Conservation (phyloP, 2,797 vertebrate species). For the Pseudochirops cupreus region DNA sequence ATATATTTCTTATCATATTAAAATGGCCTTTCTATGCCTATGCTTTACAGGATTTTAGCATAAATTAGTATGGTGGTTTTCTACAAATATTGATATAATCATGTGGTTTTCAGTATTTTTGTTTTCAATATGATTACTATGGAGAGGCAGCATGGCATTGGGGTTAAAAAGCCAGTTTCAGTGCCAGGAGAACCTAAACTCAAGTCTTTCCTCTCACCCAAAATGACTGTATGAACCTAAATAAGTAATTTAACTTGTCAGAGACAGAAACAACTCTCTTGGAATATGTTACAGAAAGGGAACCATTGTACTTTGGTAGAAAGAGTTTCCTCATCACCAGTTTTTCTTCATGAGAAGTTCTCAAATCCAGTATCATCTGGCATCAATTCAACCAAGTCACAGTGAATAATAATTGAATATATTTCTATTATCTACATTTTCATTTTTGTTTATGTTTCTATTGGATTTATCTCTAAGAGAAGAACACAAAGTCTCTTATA, state of each 20-base stretch:
- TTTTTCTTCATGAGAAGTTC: background rate
- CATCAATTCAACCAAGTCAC: background rate
- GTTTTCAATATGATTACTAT: background rate
- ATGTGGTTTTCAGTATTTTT: background rate
- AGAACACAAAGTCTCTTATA: background rate
- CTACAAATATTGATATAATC: background rate
- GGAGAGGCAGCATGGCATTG: background rate
- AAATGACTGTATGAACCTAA: background rate
- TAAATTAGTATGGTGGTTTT: background rate
- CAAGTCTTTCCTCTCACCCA: background rate
- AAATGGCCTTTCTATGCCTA: background rate
- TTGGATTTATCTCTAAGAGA: background rate
- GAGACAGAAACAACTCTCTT: background rate
- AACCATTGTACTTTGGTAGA: background rate
- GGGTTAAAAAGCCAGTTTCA: background rate
- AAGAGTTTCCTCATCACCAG: background rate
- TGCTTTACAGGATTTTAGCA: background rate
- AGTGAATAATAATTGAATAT: background rate
- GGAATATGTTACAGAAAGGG: background rate
- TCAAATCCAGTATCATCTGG: background rate
- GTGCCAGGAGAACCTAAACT: background rate
- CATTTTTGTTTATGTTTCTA: background rate
- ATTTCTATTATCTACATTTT: background rate
- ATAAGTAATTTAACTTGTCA: background rate
- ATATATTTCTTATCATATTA: background rate